Evolutionary conservation across 2,797 vertebrate species (phyloP).

Genomic region (Borostomias antarcticus): DNA sequence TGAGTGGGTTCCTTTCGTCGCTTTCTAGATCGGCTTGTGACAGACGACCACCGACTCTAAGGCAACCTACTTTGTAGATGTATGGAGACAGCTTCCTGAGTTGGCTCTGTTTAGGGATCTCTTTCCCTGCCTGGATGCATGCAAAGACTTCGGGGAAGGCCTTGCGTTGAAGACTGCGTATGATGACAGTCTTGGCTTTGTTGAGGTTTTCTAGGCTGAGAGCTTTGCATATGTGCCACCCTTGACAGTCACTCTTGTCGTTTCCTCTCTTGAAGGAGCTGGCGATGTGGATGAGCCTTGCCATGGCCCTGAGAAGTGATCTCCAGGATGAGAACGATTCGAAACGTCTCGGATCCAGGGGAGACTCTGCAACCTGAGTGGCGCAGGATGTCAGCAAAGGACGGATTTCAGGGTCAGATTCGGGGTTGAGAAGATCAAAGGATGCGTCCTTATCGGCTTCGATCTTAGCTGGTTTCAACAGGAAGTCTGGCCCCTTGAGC

Average conservation of each 20-base stretch:
- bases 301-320: slow-evolving; percentile 8
- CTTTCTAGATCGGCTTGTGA: slow-evolving; percentile 1
- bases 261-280: slow-evolving; percentile 10
- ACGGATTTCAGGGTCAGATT: slow-evolving; percentile 4
- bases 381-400: not conserved
- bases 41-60: slow-evolving; percentile 20
- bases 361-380: not conserved
- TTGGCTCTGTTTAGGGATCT: not conserved
- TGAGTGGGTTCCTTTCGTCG: slow-evolving; percentile 14
- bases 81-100: not conserved
- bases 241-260: not conserved
- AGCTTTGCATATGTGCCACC: slow-evolving; percentile 12
- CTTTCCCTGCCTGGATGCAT: not conserved
- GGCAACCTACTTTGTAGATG: not conserved
- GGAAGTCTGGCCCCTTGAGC: slow-evolving; percentile 26
- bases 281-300: slow-evolving; percentile 9
- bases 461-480: not conserved
- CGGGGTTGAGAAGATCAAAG: slow-evolving; percentile 2
- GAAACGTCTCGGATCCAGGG: slow-evolving; percentile 17
- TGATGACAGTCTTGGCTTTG: slow-evolving; percentile 11
- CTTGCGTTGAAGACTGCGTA: slow-evolving; percentile 11
- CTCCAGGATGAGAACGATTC: slow-evolving; percentile 26
- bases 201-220: not conserved
- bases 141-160: slow-evolving; percentile 9
- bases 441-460: not conserved